Evolutionary conservation across 2,888 invertebrate species (phyloP), one percentile per base, ranked within the genome.

Genomic region (Xanthia icteritia): DNA sequence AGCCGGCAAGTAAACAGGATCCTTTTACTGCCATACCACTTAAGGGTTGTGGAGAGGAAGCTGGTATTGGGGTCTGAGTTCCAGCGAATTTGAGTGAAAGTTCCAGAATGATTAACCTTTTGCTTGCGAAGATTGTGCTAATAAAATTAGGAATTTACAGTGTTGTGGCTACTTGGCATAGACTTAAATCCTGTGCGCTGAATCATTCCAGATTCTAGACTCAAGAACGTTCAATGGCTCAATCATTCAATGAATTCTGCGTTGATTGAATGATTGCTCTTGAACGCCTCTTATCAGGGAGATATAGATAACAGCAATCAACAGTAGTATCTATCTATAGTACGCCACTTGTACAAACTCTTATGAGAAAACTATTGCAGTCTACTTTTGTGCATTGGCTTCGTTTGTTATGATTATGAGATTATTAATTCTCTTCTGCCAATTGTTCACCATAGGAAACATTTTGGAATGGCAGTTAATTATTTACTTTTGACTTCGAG

Each of bases 1-100:
- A 84, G 86, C 75, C 73, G 51, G 68, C 88, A 91, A 92, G 92
- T 92, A 93, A 94, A 93, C 92, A 89, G 89, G 88, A 88, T 89
- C 91, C 93, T 92, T 94, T 94, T 93, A 92, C 91, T 89, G 84
- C 89, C 69, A 51, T 82, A 80, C 90, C 90, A 92, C 92, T 92
- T 92, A 92, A 89, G 87, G 91, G 89, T 89, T 91, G 90, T 72
- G 87, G 82, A 88, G 83, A 88, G 87, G 90, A 88, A 87, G 85
- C 76, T 81, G 69, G 27, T 36, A 11, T 66, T 75, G 36, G 23
- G 85, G 79, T 73, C 20, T 13, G 3, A 79, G 36, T 88, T 56
- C 0, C 3, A 79, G 87, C 85, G 87, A 31, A 60, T 31, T 60
- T 60, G 1, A 20, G 17, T 27, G 8, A 60, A 60, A 1, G 17